Conservation (phyloP, 2,113 vertebrate species). For the Orycteropus afer region DNA sequence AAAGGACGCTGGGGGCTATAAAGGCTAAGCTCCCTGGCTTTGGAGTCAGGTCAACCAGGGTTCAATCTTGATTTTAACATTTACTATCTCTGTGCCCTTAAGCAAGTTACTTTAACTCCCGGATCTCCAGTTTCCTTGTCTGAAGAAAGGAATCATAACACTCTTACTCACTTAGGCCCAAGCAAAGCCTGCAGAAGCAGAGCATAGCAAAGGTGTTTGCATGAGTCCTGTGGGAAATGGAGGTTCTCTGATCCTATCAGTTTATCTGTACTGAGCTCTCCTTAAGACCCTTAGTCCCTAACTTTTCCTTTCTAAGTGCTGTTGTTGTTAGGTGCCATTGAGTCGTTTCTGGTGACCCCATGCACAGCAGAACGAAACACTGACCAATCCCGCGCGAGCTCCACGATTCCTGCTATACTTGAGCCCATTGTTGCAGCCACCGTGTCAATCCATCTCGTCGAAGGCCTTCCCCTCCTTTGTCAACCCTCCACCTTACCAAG, state of each 20-base stretch:
- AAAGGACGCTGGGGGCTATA: background rate
- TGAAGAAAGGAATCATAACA: background rate
- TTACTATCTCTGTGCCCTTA: background rate
- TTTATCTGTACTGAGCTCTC: background rate
- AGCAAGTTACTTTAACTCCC: background rate
- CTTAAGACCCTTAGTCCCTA: background rate
- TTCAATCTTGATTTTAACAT: constrained; percentile 10
- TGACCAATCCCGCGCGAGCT: too few species aligned
- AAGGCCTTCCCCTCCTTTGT: too few species aligned
- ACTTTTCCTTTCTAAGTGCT: background rate
- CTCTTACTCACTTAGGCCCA: background rate
- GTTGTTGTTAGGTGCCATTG: too few species aligned
- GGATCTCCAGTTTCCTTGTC: background rate
- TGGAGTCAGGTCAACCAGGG: background rate
- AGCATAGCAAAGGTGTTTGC: background rate
- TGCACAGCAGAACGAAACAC: too few species aligned
- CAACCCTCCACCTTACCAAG: too few species aligned
- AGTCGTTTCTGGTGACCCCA: too few species aligned
- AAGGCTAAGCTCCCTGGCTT: background rate
- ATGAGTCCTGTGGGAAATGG: background rate
- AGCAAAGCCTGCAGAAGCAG: background rate
- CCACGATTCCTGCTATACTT: too few species aligned
- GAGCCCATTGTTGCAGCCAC: too few species aligned
- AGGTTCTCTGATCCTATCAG: background rate
- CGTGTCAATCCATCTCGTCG: too few species aligned